A percentile compares a stretch with the other conserved stretches of the same genome.
phyloP scores from a whole-genome alignment of 2,113 vertebrate genomes.

The Tursiops truncatus region DNA sequence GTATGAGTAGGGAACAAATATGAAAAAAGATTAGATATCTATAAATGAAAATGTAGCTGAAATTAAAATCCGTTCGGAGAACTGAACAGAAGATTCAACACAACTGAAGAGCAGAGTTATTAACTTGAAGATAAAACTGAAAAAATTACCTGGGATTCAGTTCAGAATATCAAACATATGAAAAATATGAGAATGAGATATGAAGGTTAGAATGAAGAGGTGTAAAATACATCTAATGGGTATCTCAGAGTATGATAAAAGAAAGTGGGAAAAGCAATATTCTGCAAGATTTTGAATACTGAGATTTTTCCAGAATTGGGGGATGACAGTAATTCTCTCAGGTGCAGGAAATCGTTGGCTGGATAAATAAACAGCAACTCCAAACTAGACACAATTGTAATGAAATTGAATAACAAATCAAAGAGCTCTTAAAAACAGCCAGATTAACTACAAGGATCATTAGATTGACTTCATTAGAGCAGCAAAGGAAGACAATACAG shows the following conservation, averaged over 20 bases:
- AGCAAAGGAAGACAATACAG: background rate
- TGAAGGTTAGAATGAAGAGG: background rate
- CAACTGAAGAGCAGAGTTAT: background rate
- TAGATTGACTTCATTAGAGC: background rate
- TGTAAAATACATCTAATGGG: background rate
- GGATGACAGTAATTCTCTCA: background rate
- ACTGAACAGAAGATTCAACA: background rate
- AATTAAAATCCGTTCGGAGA: background rate
- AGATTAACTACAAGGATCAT: background rate
- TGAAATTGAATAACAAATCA: background rate
- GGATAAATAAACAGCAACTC: background rate
- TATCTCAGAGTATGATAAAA: background rate
- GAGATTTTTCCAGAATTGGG: background rate
- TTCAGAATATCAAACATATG: background rate
- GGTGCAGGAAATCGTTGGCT: background rate
- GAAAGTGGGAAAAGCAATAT: background rate
- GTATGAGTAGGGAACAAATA: background rate
- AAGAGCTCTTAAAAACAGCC: background rate
- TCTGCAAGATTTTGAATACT: background rate
- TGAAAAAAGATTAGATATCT: slow-evolving; percentile 12
- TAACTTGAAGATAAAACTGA: background rate
- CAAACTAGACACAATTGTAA: background rate
- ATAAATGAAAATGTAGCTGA: background rate
- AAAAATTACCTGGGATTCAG: background rate
- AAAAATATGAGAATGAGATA: background rate